Base-by-base conservation (phyloP, 1,140 invertebrate genomes). In the Brachionus manjavacas region DNA sequence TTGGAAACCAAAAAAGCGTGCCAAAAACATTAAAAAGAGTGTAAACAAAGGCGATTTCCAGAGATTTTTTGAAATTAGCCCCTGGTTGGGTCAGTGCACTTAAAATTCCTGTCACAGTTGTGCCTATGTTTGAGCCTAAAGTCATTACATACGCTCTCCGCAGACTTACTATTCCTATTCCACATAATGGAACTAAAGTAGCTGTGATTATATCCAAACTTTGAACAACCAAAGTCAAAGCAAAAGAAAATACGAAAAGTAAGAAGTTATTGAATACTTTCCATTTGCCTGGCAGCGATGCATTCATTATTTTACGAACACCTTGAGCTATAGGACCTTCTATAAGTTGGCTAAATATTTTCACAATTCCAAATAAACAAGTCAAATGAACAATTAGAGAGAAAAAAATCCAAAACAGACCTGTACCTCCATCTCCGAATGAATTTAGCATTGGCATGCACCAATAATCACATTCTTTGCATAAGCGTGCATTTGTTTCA, bases 161-260 rank as follows among this genome's bases (percentile, higher is more conserved):
- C 12, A 93, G 84, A 4, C 89, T 88, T 14, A 93, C 90, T 28
- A 93, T 89, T 0, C 92, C 92, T 11, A 92, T 87, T 7, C 92
- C 92, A 6, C 92, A 92, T 4, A 93, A 87, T 1, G 92, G 92
- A 4, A 92, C 93, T 7, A 93, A 86, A 0, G 92, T 89, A 11
- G 92, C 92, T 2, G 92, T 92, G 86, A 93, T 92, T 28, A 93
- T 91, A 20, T 91, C 92, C 84, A 90, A 91, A 60, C 91, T 92
- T 88, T 93, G 92, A 0, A 93, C 90, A 28, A 93, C 85, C 46
- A 93, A 90, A 8, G 92, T 93, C 60, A 93, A 87, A 0, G 89
- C 87, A n/a, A 90, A 89, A 16, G 92, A 92, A 3, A 92, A 87
- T 1, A 20, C 41, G 35, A 83, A 52, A 35, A 52, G 52, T 11